Evolutionary conservation across 2,888 invertebrate genomes (phyloP).

Genomic region (Cataglyphis albicans): DNA sequence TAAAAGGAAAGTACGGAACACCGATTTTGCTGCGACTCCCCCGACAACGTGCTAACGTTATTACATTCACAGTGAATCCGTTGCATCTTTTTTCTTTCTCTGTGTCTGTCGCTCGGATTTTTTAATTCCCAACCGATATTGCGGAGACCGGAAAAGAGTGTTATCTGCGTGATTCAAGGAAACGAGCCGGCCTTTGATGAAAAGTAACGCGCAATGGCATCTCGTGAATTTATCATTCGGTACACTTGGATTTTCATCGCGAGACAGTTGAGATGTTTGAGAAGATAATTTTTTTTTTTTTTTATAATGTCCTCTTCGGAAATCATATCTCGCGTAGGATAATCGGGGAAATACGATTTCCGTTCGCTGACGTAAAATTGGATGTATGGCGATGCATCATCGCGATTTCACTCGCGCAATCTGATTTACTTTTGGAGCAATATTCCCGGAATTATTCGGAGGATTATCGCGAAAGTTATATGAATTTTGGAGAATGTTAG

Average conservation of each 20-base stretch:
- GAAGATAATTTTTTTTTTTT: slow-evolving; percentile 16
- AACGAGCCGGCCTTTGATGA: background rate
- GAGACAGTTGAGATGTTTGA: no score
- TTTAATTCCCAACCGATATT: background rate
- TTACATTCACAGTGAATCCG: background rate
- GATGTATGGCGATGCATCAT: background rate
- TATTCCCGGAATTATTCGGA: background rate
- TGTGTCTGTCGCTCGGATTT: background rate
- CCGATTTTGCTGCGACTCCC: background rate
- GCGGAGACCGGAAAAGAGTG: background rate
- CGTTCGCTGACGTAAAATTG: background rate
- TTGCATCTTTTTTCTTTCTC: background rate
- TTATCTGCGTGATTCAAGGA: background rate
- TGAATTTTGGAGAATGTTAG: background rate
- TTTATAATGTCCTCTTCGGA: background rate
- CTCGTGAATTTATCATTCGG: background rate
- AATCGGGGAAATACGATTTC: background rate
- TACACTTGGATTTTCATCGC: background rate
- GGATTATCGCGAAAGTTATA: background rate
- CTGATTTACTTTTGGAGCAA: background rate
- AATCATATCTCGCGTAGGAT: background rate
- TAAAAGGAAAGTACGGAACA: slow-evolving; percentile 49
- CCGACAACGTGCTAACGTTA: background rate
- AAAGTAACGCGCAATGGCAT: background rate
- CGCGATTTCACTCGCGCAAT: background rate